Evolutionary conservation across 1,140 invertebrate species (phyloP), one percentile per base, ranked within the genome.

Genomic region (Formica exsecta): DNA sequence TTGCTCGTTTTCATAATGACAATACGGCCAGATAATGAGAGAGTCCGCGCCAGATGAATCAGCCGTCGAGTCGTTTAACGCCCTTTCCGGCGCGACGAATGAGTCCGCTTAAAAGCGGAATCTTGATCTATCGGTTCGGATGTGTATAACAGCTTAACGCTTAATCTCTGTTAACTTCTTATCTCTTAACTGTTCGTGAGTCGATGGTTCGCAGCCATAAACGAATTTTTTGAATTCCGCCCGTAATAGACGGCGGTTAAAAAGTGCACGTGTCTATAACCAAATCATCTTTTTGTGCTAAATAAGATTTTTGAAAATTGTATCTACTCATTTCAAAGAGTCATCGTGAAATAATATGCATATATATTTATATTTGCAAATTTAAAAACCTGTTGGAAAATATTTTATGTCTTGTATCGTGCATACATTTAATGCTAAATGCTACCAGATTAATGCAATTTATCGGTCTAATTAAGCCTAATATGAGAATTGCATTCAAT

Each of bases 391-490:
- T 19, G 29, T 44, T 22, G 29, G 9, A 59, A 59, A 25, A 44
- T 51, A 51, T 70, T 70, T 44, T n/a, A 6, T 16, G 22, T 38
- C 32, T 77, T 1, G 44, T 51, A 44, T 65, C 59, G 19, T 8
- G 6, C 19, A 7, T 3, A 25, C 25, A 51, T 79, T 54, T 25
- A 54, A 54, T 16, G 44, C 19, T 79, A 79, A 79, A 79, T 79
- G 36, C 48, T 79, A 68, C 19, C 13, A n/a, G n/a, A 22, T 8
- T 9, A 36, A 41, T 44, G 64, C 36, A 38, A 54, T 81, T 73
- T 81, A 81, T 81, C 79, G 79, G 51, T 73, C 79, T 81, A 81
- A 81, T 81, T 81, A 71, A 79, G 51, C 44, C 51, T 73, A 81
- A 81, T 81, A 73, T 32, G 66, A 61, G 51, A 25, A 81, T 81